phyloP scores from a whole-genome alignment of 2,113 vertebrate genomes.

The Tautogolabrus adspersus region DNA sequence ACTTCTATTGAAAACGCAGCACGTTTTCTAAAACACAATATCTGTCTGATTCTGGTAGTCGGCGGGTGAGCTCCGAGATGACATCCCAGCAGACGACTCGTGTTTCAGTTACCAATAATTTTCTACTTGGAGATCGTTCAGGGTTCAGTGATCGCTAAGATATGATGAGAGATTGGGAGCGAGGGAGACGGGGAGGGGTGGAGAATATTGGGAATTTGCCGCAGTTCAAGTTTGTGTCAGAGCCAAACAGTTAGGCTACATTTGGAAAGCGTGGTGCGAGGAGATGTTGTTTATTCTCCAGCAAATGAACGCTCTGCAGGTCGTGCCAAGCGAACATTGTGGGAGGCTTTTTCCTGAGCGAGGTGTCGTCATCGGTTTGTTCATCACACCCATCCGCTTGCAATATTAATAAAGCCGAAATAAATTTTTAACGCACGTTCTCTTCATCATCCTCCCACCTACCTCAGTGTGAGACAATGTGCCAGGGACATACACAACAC shows the following conservation, averaged over 20 bases:
- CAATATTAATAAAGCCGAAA: conserved; percentile 72
- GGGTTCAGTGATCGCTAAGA: conserved; percentile 61
- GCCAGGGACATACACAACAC: conserved; percentile 26
- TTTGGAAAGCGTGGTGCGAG: conserved; percentile 27
- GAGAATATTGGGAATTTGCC: conserved; percentile 24
- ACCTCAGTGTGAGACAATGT: conserved; percentile 44
- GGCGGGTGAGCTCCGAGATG: conserved; percentile 59
- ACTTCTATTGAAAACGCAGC: conserved; percentile 40
- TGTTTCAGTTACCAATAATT: conserved; percentile 55
- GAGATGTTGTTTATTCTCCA: conserved; percentile 57
- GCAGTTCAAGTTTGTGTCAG: conserved; percentile 45
- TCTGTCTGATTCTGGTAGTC: conserved; percentile 53
- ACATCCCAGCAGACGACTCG: conserved; percentile 62
- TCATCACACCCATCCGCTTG: conserved; percentile 48
- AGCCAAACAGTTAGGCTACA: conserved; percentile 29
- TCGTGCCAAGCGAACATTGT: conserved; percentile 35
- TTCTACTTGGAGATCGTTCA: conserved; percentile 64
- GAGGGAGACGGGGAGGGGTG: not conserved
- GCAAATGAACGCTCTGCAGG: conserved; percentile 48
- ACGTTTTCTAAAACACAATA: conserved; percentile 54
- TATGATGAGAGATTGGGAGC: conserved; percentile 31
- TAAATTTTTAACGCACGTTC: conserved; percentile 70
- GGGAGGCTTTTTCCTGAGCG: conserved; percentile 44
- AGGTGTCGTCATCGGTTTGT: conserved; percentile 58
- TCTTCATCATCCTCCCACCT: conserved; percentile 66